Percentiles rank a stretch among this genome's conserved stretches.
Evolutionary conservation across 1,140 invertebrate species (phyloP).

Genomic region (Teleogryllus occipitalis): DNA sequence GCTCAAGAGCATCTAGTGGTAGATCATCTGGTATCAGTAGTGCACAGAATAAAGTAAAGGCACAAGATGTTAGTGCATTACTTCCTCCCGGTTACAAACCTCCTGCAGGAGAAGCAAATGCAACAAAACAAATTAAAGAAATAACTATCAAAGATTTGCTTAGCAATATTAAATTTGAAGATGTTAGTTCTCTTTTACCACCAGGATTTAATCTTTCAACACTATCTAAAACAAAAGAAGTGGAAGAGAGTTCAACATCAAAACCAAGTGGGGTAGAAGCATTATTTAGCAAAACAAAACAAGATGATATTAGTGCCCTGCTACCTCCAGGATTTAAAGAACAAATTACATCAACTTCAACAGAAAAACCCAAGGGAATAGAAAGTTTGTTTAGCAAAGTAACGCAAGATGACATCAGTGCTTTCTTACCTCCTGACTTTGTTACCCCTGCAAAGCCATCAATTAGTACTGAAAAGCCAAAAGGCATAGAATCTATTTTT

Average conservation of each 20-base stretch:
- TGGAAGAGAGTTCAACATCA: constrained; percentile 30
- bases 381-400: constrained; percentile 12
- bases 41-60: neutral
- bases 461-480: constrained; percentile 24
- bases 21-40: constrained; percentile 15
- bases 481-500: constrained; percentile 33
- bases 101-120: constrained; percentile 18
- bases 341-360: constrained; percentile 32
- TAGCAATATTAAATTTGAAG: constrained; percentile 43
- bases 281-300: constrained; percentile 31
- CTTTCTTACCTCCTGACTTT: constrained; percentile 54
- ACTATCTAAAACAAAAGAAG: neutral
- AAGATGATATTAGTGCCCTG: constrained; percentile 38
- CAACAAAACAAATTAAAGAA: constrained; percentile 24
- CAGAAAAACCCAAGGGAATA: neutral
- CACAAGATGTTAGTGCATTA: constrained; percentile 30
- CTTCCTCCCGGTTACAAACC: constrained; percentile 52
- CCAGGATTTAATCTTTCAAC: constrained; percentile 45
- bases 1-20: neutral
- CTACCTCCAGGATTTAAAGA: constrained; percentile 57
- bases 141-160: constrained; percentile 25
- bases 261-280: constrained; percentile 27
- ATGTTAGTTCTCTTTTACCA: constrained; percentile 48
- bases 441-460: constrained; percentile 29
- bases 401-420: constrained; percentile 47